phyloP scores from a whole-genome alignment of 2,113 vertebrate genomes.

The Nothobranchius furzeri region DNA sequence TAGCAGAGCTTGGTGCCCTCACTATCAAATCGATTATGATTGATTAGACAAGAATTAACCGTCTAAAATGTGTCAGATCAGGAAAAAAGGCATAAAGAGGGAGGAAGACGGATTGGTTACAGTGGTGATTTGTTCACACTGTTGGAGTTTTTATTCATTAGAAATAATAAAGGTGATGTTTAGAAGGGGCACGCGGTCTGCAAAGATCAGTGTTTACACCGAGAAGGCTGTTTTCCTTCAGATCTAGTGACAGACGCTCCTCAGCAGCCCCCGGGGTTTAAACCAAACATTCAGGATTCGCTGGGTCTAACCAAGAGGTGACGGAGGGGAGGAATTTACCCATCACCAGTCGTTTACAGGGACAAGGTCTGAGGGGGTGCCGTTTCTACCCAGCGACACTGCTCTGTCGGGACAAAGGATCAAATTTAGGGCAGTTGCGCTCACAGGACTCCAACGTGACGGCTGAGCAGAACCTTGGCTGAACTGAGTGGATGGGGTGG shows the following conservation, averaged over 20 bases:
- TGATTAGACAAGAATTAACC: conserved; percentile 14
- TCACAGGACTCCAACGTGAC: conserved; percentile 77
- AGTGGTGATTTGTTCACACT: conserved; percentile 35
- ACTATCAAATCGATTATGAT: conserved; percentile 19
- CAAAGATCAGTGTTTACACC: conserved; percentile 38
- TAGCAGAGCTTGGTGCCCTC: conserved; percentile 47
- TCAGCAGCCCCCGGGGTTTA: conserved; percentile 67
- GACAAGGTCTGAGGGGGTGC: conserved; percentile 42
- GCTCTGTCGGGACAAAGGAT: conserved; percentile 52
- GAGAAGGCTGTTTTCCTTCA: conserved; percentile 33
- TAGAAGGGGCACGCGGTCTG: conserved; percentile 34
- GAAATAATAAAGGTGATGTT: conserved; percentile 2
- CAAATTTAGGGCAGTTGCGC: conserved; percentile 80
- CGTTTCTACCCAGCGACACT: conserved; percentile 40
- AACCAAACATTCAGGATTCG: conserved; percentile 46
- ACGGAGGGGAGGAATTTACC: conserved; percentile 35
- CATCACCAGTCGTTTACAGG: conserved; percentile 38
- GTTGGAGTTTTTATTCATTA: conserved; percentile 35
- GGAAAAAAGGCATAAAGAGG: conserved; percentile 36
- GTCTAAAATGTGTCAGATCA: conserved; percentile 24
- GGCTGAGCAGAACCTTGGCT: conserved; percentile 44
- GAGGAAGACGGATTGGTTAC: conserved; percentile 40
- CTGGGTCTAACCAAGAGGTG: conserved; percentile 39
- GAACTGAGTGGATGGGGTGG: conserved; percentile 50
- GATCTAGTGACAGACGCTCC: conserved; percentile 50